Base-by-base conservation (phyloP, 2,888 invertebrate species). In the Scaptomyza parva region DNA sequence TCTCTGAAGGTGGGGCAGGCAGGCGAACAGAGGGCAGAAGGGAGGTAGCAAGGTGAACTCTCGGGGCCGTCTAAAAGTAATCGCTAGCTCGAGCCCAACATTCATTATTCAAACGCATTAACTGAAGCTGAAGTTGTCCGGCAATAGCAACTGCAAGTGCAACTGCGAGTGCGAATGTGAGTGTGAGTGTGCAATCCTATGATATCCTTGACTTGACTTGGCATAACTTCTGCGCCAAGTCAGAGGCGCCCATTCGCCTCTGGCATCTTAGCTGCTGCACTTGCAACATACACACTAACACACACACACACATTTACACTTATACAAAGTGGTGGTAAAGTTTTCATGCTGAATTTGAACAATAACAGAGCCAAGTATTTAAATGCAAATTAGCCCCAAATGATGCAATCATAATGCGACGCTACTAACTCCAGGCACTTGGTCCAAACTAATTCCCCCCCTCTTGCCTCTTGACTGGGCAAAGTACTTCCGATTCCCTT, bases 311-410 rank as follows among this genome's bases (percentile, higher is more conserved):
- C 30, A 33, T 2, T 5, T 6, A n/a, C 33, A 37, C 37, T 37
- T 17, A 9, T 9, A 60, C 45, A 41, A 22, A 26, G 37, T 41
- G 54, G 44, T 37, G 57, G 52, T 55, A 65, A 67, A 84, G 64
- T 70, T 86, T 70, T 50, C 86, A 39, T 61, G 65, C 88, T 86
- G 71, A 74, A 76, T 80, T 54, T 70, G 71, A 88, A 79, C 86
- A 88, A 83, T 86, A 84, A 77, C 87, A 75, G 70, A 75, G 84
- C 68, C 85, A 78, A 79, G 86, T 70, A 87, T 85, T 85, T 87
- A 85, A 85, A 85, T 88, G 87, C 88, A 85, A 85, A 85, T 85
- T 88, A 85, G 85, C 87, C 82, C 78, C 87, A 84, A 84, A 84
- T 84, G 84, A 84, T 88, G 84, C 84, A 84, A 84, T 84, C 88